Evolutionary conservation across 2,113 vertebrate species (phyloP).

Genomic region (Triplophysa siluroides): DNA sequence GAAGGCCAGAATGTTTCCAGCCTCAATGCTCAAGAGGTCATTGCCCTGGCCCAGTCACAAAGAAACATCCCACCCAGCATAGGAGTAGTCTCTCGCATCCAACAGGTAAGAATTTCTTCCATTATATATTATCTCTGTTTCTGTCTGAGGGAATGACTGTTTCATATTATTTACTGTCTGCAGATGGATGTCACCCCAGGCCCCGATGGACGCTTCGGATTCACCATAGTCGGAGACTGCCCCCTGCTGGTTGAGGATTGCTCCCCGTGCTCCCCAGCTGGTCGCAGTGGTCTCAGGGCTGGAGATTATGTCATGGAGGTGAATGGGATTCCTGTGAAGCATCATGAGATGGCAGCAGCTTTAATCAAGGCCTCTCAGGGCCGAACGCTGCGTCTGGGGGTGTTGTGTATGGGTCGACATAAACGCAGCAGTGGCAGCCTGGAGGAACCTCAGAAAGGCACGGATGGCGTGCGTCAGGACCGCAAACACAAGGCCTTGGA

Average conservation of each 20-base stretch:
- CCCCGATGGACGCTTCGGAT: constrained; percentile 75
- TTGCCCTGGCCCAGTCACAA: constrained; percentile 81
- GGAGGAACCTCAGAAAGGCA: constrained; percentile 63
- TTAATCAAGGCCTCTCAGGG: constrained; percentile 78
- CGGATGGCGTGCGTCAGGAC: constrained; percentile 67
- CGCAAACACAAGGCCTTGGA: constrained; percentile 89
- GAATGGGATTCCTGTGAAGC: constrained; percentile 76
- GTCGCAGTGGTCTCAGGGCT: constrained; percentile 75
- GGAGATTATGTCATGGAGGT: constrained; percentile 87
- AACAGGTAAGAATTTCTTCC: constrained; percentile 64
- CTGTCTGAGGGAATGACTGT: neutral
- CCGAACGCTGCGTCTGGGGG: constrained; percentile 74
- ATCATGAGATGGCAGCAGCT: constrained; percentile 69
- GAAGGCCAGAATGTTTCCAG: constrained; percentile 87
- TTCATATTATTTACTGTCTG: constrained; percentile 12
- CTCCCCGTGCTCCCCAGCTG: constrained; percentile 77
- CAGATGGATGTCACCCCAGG: constrained; percentile 76
- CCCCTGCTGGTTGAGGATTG: constrained; percentile 82
- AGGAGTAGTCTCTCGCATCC: constrained; percentile 87
- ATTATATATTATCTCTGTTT: neutral
- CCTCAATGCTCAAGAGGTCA: constrained; percentile 75
- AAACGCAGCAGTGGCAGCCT: constrained; percentile 61
- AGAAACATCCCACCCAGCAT: constrained; percentile 91
- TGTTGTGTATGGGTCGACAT: constrained; percentile 77
- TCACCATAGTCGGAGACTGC: constrained; percentile 77